Conservation (phyloP, 2,797 vertebrate species). For the Etheostoma nigrum region DNA sequence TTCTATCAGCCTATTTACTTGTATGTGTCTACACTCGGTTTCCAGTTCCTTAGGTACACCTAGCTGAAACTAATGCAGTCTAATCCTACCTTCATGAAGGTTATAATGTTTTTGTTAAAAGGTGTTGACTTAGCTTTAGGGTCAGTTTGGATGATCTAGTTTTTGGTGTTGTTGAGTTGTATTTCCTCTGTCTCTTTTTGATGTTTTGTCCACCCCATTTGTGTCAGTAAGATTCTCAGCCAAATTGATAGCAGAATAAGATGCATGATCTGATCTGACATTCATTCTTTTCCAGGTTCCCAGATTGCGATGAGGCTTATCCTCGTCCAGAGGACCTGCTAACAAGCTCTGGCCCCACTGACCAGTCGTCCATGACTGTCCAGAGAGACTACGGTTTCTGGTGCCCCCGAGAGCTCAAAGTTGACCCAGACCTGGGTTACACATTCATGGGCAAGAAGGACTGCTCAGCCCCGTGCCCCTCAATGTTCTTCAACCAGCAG, state of each 20-base stretch:
- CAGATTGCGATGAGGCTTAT: conserved; percentile 94
- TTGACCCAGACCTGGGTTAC: conserved; percentile 95
- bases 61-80: background rate
- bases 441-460: conserved; percentile 92
- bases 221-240: background rate
- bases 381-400: conserved; percentile 97
- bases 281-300: conserved; percentile 85
- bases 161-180: background rate
- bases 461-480: conserved; percentile 96
- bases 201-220: background rate
- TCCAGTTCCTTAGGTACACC: background rate
- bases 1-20: background rate
- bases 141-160: background rate
- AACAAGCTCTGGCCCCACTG: conserved; percentile 85
- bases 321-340: conserved; percentile 91
- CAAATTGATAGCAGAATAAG: background rate
- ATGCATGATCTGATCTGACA: background rate
- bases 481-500: conserved; percentile 94
- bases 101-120: background rate
- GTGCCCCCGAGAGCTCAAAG: conserved; percentile 96
- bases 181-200: background rate
- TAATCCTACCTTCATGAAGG: background rate
- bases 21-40: background rate
- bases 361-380: conserved; percentile 89
- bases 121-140: background rate